Base-by-base conservation (phyloP, 2,113 vertebrate species). In the Carettochelys insculpta region DNA sequence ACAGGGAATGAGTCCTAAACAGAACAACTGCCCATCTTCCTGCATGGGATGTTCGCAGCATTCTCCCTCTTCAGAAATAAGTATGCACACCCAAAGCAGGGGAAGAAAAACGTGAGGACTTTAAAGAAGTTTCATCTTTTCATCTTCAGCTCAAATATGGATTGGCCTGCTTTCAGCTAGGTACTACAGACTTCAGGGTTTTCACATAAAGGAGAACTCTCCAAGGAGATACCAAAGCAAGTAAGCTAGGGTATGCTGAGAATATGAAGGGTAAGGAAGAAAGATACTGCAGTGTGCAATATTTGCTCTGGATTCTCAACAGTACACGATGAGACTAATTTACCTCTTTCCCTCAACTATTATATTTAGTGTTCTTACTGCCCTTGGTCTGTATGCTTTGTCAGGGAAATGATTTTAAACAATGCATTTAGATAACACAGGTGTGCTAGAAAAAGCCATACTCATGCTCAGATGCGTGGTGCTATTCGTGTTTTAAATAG, bases 111-210 rank as follows among this genome's bases (percentile, higher is more conserved):
- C 47, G 34, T 20, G 45, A 90, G 45, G 24, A 56, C 79, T 91
- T 78, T 88, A 75, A 96, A 91, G 88, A 82, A 93, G 41, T 77
- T 80, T 53, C 54, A 51, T 50, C 78, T 93, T 86, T 95, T 95
- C 79, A 83, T 85, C 85, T 91, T 91, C 73, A 89, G 90, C 90
- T 78, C 58, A 85, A 93, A 87, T 80, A 92, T 79, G 94, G 91
- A 97, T 52, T 92, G 92, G 81, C 77, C 80, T 85, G 83, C 1
- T 50, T 82, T 88, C 50, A 61, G 13, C 54, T 87, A 54, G 58
- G 45, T 73, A 73, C 73, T 82, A n/a, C 45, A 71, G 51, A 45
- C 73, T 82, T 73, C 52, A 20, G 75, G 56, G 79, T 48, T 82
- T 86, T 86, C 78, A 82, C 50, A 73, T 56, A 89, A 92, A 92